Base-by-base conservation (phyloP, 2,888 invertebrate genomes). In the Pediacus dermestoides region DNA sequence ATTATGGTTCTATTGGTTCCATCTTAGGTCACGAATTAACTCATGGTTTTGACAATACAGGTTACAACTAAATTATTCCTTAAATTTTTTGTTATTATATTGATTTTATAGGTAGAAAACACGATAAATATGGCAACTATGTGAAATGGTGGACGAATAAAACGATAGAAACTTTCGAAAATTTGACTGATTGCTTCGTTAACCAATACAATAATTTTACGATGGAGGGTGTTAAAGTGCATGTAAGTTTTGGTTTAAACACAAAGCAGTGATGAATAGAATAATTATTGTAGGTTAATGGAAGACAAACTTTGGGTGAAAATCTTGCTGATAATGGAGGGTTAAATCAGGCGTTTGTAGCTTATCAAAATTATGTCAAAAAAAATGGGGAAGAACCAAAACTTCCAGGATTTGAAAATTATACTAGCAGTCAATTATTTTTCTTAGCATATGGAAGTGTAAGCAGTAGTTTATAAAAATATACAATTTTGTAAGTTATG, bases 141-240 rank as follows among this genome's bases (percentile, higher is more conserved):
- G 70, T 83, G n/a, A 85, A 88, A 43, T 94, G 93, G 93, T 94
- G 93, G 93, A 81, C 82, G 1, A 83, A 87, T 52, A 70, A 72
- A 26, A 90, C 91, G 0, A 80, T 88, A 30, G 68, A 73, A 8
- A 80, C 81, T 11, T 95, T 89, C 64, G 77, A 82, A 33, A 78
- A 85, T 48, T 80, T 82, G 58, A 82, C 88, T 0, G 71, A 82
- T 45, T 95, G 94, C 63, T 92, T 95, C 61, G 73, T 92, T 9
- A 77, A 88, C 25, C 92, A 94, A 63, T 94, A 93, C 61, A 79
- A 78, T 30, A 70, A 69, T 11, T 86, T 78, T 57, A 80, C 80
- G 48, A 57, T 86, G 13, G 68, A 77, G 0, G 81, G 83, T 59
- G 70, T 83, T 1, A 72, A 73, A 16, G 73, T 75, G 58, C 73